Percentiles rank a stretch among this genome's conserved stretches.
Evolutionary conservation across 2,113 vertebrate species (phyloP).

Genomic region (Gila orcuttii): DNA sequence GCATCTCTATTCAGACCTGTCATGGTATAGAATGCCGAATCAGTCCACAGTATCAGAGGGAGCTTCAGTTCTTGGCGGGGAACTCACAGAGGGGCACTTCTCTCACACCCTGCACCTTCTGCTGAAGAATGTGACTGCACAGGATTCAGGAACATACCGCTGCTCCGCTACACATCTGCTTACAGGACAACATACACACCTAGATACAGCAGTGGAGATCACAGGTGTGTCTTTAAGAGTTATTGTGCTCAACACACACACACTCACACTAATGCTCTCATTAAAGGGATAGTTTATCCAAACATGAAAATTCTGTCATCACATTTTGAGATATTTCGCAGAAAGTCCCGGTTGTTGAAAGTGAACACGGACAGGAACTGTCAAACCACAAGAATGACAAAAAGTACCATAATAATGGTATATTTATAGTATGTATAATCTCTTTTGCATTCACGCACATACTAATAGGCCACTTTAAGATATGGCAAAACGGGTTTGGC

Average conservation of each 20-base stretch:
- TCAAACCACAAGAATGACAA: neutral
- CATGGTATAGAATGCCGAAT: constrained; percentile 81
- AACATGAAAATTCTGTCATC: neutral
- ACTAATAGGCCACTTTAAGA: neutral
- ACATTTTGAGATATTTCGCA: neutral
- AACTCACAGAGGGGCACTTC: constrained; percentile 73
- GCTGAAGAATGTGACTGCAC: constrained; percentile 83
- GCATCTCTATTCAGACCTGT: constrained; percentile 85
- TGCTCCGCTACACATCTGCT: constrained; percentile 84
- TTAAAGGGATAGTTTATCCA: neutral
- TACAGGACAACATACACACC: constrained; percentile 82
- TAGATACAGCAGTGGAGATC: constrained; percentile 84
- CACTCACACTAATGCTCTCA: neutral
- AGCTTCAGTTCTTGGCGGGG: constrained; percentile 55
- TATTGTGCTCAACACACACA: constrained; percentile 23
- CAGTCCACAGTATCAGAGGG: constrained; percentile 54
- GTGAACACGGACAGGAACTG: no score
- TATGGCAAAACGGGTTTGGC: neutral
- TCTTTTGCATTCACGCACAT: neutral
- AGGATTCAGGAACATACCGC: constrained; percentile 85
- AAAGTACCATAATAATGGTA: neutral
- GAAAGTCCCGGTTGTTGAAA: neutral
- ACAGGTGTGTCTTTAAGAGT: constrained; percentile 81
- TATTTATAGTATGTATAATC: neutral
- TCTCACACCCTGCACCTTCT: constrained; percentile 80